phyloP scores from a whole-genome alignment of 1,140 invertebrate species.

The Mercenaria mercenaria region DNA sequence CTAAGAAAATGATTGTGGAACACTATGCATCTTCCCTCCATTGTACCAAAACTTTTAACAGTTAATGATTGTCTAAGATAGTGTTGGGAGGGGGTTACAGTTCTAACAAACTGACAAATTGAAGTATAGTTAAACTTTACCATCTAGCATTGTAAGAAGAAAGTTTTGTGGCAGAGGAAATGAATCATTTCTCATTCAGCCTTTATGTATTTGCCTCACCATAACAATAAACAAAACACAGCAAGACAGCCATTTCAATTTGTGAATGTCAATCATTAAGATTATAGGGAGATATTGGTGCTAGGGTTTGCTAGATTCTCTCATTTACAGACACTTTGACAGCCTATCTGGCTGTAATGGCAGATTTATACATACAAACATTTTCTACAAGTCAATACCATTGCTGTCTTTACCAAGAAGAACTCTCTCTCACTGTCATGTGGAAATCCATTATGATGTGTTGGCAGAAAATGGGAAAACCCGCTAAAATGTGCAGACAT shows the following conservation, averaged over 20 bases:
- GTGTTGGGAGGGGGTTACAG: too few species aligned
- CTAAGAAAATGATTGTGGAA: too few species aligned
- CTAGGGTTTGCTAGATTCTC: slow-evolving; percentile 23
- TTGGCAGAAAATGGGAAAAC: slow-evolving; percentile 22
- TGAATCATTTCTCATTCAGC: slow-evolving; percentile 26
- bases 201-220: slow-evolving; percentile 22
- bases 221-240: slow-evolving; percentile 44
- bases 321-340: slow-evolving; percentile 51
- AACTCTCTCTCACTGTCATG: not conserved
- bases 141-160: not conserved
- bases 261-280: slow-evolving; percentile 59
- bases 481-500: not conserved
- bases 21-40: too few species aligned
- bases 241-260: slow-evolving; percentile 50
- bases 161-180: not conserved
- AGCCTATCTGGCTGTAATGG: slow-evolving; percentile 54
- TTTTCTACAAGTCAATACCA: slow-evolving; percentile 47
- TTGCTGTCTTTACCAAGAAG: not conserved
- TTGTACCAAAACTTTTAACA: too few species aligned
- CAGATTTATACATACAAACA: slow-evolving; percentile 54
- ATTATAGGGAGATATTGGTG: slow-evolving; percentile 13
- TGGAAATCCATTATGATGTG: not conserved
- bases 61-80: too few species aligned
- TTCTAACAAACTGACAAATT: too few species aligned
- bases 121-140: too few species aligned